Base-by-base conservation (phyloP, 2,113 vertebrate species). In the Psittacula cyanocephala region DNA sequence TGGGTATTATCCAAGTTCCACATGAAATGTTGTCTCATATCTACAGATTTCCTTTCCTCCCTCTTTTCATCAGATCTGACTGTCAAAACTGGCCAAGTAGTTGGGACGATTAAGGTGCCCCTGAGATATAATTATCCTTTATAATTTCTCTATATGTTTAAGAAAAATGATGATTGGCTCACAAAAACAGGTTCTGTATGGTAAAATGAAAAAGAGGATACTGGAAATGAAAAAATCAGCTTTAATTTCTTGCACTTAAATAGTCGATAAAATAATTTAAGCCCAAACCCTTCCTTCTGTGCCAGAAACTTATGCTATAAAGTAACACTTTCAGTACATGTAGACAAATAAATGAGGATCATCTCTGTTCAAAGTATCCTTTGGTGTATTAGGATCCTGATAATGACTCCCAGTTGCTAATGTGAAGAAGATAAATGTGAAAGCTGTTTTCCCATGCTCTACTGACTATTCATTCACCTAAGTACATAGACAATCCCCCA, bases 91-190 rank as follows among this genome's bases (percentile, higher is more conserved):
- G 94, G 86, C 81, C 94, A 41, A 90, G 92, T 97, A 98, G 97
- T 97, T 97, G 94, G 94, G 89, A 96, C 95, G 97, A 97, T 97
- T 97, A 97, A 97, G 95, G 96, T 97, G 95, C 88, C 97, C 95
- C 96, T 97, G 96, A 94, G 96, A 97, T 91, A 97, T 97, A 98
- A 97, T 97, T 97, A 97, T 91, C 96, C 78, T 95, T 97, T 97
- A 92, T 97, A 93, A 95, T 97, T 97, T 95, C 79, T 89, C 87
- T 96, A 85, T 97, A 95, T 93, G 74, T 96, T 97, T 91, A 97
- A 93, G 95, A 96, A 96, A 88, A 95, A 91, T 81, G 5, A 94
- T 92, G 92, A 93, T 95, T 98, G 76, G 91, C 77, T 94, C 65
- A 84, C 52, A 95, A 96, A 97, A 96, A 37, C 55, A 95, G 50